Conservation (phyloP, 2,113 vertebrate species). For the Macaca mulatta region DNA sequence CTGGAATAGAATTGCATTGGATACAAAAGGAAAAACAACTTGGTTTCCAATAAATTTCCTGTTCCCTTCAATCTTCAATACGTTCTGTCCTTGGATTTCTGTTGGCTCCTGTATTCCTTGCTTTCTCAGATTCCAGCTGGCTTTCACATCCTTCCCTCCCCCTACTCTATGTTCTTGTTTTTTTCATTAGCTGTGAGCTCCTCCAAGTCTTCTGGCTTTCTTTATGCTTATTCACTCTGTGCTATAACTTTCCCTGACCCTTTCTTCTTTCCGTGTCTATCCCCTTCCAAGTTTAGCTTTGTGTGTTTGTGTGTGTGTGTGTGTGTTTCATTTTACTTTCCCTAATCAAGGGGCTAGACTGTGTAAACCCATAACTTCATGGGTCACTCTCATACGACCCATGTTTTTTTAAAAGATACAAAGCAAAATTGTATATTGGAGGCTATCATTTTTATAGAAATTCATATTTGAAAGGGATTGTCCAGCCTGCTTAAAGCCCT, state of each 20-base stretch:
- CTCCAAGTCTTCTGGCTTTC: conserved; percentile 67
- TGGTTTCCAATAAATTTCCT: conserved; percentile 80
- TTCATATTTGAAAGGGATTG: conserved; percentile 2
- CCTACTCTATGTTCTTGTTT: conserved; percentile 53
- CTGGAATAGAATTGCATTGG: conserved; percentile 66
- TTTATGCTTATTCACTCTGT: conserved; percentile 63
- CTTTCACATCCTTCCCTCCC: conserved; percentile 55
- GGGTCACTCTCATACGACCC: not conserved
- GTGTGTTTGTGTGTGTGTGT: conserved; percentile 7
- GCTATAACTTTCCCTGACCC: conserved; percentile 62
- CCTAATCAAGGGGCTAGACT: not conserved
- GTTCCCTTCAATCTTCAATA: conserved; percentile 70
- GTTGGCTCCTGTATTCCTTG: conserved; percentile 62
- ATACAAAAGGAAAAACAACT: conserved; percentile 76
- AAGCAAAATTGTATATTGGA: not conserved
- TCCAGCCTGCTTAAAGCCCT: not conserved
- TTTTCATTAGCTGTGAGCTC: conserved; percentile 66
- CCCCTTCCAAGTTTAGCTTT: not conserved
- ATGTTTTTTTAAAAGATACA: not conserved
- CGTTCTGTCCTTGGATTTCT: conserved; percentile 74
- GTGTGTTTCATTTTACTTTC: conserved; percentile 38
- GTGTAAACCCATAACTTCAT: not conserved
- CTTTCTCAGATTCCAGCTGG: conserved; percentile 72
- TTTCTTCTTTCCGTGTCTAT: conserved; percentile 24
- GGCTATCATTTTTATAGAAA: conserved; percentile 18